Evolutionary conservation across 92 coral and sea anemone genomes (phyloP).

Genomic region (Micromussa lordhowensis): DNA sequence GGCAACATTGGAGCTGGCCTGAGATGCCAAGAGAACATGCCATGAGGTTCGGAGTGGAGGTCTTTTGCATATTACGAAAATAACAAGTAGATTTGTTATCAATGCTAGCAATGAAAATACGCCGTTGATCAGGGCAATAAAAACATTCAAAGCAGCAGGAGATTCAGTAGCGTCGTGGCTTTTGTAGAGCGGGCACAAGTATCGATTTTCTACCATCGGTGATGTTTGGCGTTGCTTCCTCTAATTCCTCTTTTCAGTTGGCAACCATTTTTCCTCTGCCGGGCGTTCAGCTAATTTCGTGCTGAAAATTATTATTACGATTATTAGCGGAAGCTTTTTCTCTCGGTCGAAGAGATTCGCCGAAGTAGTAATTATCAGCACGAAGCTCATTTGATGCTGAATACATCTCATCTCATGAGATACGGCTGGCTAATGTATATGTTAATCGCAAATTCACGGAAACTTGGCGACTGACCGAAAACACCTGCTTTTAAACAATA

Average conservation of each 20-base stretch:
- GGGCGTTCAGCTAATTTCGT: neutral
- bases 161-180: neutral
- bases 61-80: neutral
- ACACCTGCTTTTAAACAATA: conserved; percentile 4
- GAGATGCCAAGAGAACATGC: neutral
- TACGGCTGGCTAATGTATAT: neutral
- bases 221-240: neutral
- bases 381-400: neutral
- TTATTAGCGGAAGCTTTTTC: neutral
- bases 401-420: neutral
- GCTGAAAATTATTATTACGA: neutral
- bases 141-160: neutral
- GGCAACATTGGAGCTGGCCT: neutral
- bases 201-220: neutral
- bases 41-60: neutral
- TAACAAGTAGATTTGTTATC: conserved; percentile 6
- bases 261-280: too few species aligned
- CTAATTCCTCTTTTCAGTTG: neutral
- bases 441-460: neutral
- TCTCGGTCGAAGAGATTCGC: neutral
- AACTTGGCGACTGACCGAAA: neutral
- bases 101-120: neutral
- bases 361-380: neutral
- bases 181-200: neutral
- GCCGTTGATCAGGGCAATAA: neutral